Base-by-base conservation (phyloP, 2,888 invertebrate genomes). In the Apoda limacodes region DNA sequence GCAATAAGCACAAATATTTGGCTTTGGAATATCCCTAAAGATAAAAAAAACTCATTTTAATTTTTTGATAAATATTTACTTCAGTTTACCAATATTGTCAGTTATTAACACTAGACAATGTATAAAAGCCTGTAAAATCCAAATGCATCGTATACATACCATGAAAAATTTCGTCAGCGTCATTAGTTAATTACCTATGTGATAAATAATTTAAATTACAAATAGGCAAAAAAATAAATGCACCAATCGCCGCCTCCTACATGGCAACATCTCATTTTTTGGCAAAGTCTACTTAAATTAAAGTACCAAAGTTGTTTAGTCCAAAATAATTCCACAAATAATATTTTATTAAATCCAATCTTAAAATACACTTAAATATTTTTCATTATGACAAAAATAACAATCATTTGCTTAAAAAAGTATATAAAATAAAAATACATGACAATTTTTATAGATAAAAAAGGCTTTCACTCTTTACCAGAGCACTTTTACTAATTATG, bases 141-240 rank as follows among this genome's bases (percentile, higher is more conserved):
- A 53, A 60, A 62, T 53, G 52, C 48, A 50, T 51, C 56, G 52
- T 58, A 60, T 55, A 62, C 48, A 50, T 52, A 60, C 51, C 53
- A 42, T 55, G 52, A 53, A 57, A 53, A 62, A 55, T 65, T 67
- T 65, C 46, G 55, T 55, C 52, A 43, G 45, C 45, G 40, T 51
- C 40, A 46, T 13, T 55, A n/a, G n/a, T n/a, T n/a, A 6, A 17
- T 6, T 17, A 17, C 17, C 5, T 17, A 17, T 17, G 5, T 6
- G 17, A 17, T 7, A 17, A n/a, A n/a, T n/a, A n/a, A n/a, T n/a
- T n/a, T n/a, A 53, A 55, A 58, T 57, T 59, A 59, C 52, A 53
- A 45, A 50, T 61, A 59, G 62, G 65, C 60, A 64, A 66, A n/a
- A 65, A 64, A 70, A 70, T 70, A 74, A 74, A 72, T 72, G 71